phyloP scores from a whole-genome alignment of 2,113 vertebrate genomes.

The Pelecanus crispus region DNA sequence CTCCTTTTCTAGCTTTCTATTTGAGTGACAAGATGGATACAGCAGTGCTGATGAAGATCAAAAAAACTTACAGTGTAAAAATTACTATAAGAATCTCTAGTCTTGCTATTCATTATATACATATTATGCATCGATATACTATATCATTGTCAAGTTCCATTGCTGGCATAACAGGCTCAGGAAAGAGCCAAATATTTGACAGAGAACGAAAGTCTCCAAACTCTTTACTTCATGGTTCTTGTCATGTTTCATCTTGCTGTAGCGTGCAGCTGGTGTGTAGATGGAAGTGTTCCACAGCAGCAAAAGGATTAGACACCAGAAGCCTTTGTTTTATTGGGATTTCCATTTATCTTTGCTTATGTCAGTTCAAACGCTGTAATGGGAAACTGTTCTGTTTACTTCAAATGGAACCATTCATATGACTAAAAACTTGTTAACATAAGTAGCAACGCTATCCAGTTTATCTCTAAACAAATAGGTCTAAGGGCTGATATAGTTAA shows the following conservation, averaged over 20 bases:
- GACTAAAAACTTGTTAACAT: background rate
- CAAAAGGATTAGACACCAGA: background rate
- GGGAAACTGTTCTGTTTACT: background rate
- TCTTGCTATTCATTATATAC: background rate
- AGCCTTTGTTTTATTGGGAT: background rate
- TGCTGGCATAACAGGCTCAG: background rate
- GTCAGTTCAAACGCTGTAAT: background rate
- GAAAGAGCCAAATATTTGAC: conserved; percentile 1
- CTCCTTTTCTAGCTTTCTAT: background rate
- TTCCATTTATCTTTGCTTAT: background rate
- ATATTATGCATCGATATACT: background rate
- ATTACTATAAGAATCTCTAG: background rate
- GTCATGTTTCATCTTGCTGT: background rate
- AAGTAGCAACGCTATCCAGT: background rate
- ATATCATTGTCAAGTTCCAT: background rate
- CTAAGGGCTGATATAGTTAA: background rate
- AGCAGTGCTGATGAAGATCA: background rate
- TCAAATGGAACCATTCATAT: background rate
- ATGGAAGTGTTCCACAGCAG: background rate
- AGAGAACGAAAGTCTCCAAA: background rate
- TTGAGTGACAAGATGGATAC: background rate
- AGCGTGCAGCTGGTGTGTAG: background rate
- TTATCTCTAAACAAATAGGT: background rate
- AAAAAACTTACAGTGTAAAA: background rate
- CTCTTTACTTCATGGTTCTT: background rate